Evolutionary conservation across 2,797 vertebrate genomes (phyloP), one percentile per base, ranked within the genome.

Genomic region (Knipowitschia caucasica): DNA sequence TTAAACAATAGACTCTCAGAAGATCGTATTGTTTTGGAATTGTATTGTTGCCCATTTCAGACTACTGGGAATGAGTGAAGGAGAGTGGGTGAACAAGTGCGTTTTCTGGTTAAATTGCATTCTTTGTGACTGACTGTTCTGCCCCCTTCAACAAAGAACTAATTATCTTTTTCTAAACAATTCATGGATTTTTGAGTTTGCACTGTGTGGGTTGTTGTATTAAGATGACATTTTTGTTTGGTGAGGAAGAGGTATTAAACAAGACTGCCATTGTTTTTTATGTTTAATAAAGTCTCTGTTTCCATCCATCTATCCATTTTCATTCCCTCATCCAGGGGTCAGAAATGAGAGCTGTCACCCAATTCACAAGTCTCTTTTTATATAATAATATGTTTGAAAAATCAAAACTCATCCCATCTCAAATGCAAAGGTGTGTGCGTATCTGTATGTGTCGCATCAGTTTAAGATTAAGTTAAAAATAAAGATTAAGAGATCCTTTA

Each of bases 151-250:
- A 38, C 15, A 38, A 39, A 11, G 17, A 39, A 39, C 38, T 10
- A 20, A 20, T 21, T 11, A 21, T 39, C 18, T 21, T 20, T 21
- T 8, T 11, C n/a, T 9, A 39, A 39, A 21, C 18, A 11, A 9
- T 36, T 17, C 15, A 36, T 36, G 17, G 21, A 20, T 20, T n/a
- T 10, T 20, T 7, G 18, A 20, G 4, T 27, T 34, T 24, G 26
- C 38, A 49, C 35, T 11, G 40, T 53, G 70, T 75, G 67, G 73
- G 74, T 7, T 53, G 58, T 20, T 61, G 45, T 40, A 64, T n/a
- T 33, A 14, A 36, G 7, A 6, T 18, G 7, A 17, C n/a, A 7
- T 36, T 5, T 17, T 17, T 7, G 4, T 3, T 18, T 8, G n/a
- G 6, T 17, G n/a, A 36, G 35, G 35, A 36, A 7, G n/a, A n/a